These are phyloP conservation scores for Patiria miniata DNA, from an alignment of 35 echinoderm and acorn worm species.

Conservation along the genomic window DNA sequence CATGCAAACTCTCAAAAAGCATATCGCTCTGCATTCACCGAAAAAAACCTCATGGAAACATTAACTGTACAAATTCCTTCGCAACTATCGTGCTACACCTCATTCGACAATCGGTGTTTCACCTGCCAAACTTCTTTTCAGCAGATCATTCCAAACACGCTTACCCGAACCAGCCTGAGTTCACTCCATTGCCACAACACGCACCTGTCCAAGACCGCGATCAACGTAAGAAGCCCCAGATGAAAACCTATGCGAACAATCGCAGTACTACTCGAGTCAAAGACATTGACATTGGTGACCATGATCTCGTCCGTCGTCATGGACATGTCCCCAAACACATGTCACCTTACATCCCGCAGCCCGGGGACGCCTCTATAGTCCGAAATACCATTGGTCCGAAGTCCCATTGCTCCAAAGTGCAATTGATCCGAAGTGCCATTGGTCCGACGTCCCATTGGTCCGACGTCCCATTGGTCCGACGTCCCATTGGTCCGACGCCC, in stretches of 20 bases:
- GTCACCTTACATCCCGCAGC: not conserved
- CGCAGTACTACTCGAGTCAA: not conserved
- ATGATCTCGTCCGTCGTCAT: slow-evolving; percentile 25
- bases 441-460: too few species aligned
- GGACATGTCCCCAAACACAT: not conserved
- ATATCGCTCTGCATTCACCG: slow-evolving; percentile 30
- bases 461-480: too few species aligned
- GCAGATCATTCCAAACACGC: too few species aligned
- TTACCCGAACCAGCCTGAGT: too few species aligned
- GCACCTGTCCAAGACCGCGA: too few species aligned
- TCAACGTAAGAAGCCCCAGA: not conserved
- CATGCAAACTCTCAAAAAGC: slow-evolving; percentile 55
- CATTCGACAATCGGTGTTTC: slow-evolving; percentile 61
- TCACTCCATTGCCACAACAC: not conserved
- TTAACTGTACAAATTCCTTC: slow-evolving; percentile 44
- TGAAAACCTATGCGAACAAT: slow-evolving; percentile 33
- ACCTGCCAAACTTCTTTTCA: too few species aligned
- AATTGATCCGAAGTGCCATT: too few species aligned
- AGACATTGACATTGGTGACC: too few species aligned
- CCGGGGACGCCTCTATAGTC: too few species aligned
- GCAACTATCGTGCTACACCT: slow-evolving; percentile 65
- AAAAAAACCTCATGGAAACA: slow-evolving; percentile 53
- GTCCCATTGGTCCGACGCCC: too few species aligned
- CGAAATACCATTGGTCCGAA: too few species aligned
- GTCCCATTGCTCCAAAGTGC: too few species aligned